A percentile compares a stretch with the other conserved stretches of the same genome.
Conservation (phyloP, 2,113 vertebrate species). For the Gadus chalcogrammus region DNA sequence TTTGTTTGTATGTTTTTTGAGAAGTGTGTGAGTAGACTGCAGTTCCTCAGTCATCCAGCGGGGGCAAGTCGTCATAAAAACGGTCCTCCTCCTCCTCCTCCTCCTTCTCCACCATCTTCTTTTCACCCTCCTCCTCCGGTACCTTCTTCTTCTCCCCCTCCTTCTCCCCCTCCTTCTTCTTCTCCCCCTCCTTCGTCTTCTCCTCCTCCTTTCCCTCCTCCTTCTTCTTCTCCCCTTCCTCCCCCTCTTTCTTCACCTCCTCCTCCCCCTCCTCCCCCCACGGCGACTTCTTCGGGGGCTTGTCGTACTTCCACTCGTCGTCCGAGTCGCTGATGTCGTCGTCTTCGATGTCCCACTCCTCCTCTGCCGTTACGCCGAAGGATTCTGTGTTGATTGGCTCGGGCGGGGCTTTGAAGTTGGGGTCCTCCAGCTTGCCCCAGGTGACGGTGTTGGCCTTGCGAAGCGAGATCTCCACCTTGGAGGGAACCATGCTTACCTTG, state of each 20-base stretch:
- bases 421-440: slow-evolving; percentile 90
- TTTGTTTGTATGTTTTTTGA: too few species aligned
- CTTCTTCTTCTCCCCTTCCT: slow-evolving; percentile 38
- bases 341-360: slow-evolving; percentile 73
- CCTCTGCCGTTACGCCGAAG: slow-evolving; percentile 6
- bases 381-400: slow-evolving; percentile 40
- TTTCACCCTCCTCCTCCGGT: slow-evolving; percentile 30
- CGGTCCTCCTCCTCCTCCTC: slow-evolving; percentile 24
- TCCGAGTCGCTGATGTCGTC: slow-evolving; percentile 80
- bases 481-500: slow-evolving; percentile 82
- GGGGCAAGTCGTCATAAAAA: slow-evolving; percentile 58
- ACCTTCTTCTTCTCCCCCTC: slow-evolving; percentile 20
- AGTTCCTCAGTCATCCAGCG: slow-evolving; percentile 30
- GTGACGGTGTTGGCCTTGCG: slow-evolving; percentile 78
- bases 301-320: slow-evolving; percentile 62
- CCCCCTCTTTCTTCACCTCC: slow-evolving; percentile 36
- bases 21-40: background rate
- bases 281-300: background rate
- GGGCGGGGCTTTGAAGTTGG: slow-evolving; percentile 51
- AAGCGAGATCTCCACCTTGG: slow-evolving; percentile 89
- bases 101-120: slow-evolving; percentile 32
- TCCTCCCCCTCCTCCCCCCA: slow-evolving; percentile 21
- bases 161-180: slow-evolving; percentile 27
- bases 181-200: slow-evolving; percentile 12
- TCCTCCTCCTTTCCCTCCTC: background rate